These are phyloP conservation scores for Oedothorax gibbosus DNA, from an alignment of 1,140 invertebrate genomes.

Conservation along the genomic window DNA sequence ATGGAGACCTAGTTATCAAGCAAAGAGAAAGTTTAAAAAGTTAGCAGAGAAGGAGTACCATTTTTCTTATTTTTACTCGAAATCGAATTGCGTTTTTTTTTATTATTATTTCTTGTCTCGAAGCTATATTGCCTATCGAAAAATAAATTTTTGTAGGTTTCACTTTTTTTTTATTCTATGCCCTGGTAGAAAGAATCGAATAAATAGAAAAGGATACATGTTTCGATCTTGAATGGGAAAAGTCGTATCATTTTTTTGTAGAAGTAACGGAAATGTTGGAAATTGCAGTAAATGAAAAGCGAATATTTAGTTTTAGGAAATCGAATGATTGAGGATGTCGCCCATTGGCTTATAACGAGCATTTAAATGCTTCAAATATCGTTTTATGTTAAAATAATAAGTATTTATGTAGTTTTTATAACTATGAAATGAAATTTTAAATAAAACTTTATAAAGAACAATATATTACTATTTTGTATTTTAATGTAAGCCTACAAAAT, in stretches of 20 bases:
- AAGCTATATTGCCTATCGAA: conserved; percentile 54
- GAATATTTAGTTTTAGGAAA: background rate
- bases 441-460: too few relatives aligned
- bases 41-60: conserved; percentile 9
- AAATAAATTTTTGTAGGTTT: conserved; percentile 48
- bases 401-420: too few relatives aligned
- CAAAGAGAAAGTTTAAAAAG: conserved; percentile 47
- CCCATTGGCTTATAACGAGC: too few relatives aligned
- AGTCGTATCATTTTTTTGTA: conserved; percentile 33
- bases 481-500: too few relatives aligned
- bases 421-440: too few relatives aligned
- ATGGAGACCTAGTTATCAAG: conserved; percentile 13
- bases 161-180: conserved; percentile 17
- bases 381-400: too few relatives aligned
- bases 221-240: conserved; percentile 29
- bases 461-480: too few relatives aligned
- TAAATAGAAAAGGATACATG: conserved; percentile 18
- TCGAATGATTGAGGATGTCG: too few relatives aligned
- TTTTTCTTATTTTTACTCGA: conserved; percentile 47
- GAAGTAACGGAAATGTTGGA: conserved; percentile 7
- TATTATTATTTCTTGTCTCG: background rate
- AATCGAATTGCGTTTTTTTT: conserved; percentile 51
- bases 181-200: background rate
- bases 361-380: too few relatives aligned
- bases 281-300: background rate